These are phyloP conservation scores for Trichonephila inaurata DNA, from an alignment of 1,140 invertebrate genomes.

Conservation along the genomic window DNA sequence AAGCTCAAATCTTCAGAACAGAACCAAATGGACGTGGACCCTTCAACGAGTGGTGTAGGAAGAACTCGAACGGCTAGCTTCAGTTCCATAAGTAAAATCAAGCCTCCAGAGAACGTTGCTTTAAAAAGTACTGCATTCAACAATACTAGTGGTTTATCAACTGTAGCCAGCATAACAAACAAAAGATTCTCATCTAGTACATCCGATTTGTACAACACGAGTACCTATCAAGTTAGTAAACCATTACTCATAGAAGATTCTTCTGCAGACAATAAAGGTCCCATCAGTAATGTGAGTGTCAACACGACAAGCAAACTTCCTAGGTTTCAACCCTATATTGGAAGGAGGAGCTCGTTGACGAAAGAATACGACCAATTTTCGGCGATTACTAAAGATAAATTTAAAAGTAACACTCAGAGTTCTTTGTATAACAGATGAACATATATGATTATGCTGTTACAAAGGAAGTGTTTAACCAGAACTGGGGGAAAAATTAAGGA, in stretches of 20 bases:
- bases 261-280: constrained; percentile 34
- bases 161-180: constrained; percentile 10
- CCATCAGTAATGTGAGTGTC: constrained; percentile 52
- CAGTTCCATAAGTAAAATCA: constrained; percentile 56
- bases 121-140: constrained; percentile 23
- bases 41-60: background rate
- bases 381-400: constrained; percentile 36
- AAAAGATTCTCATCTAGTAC: constrained; percentile 70
- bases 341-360: constrained; percentile 48
- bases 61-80: constrained; percentile 62
- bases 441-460: background rate
- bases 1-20: background rate
- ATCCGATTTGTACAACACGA: constrained; percentile 56
- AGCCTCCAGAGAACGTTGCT: constrained; percentile 37
- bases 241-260: constrained; percentile 54
- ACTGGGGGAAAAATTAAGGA: no score
- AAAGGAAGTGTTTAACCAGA: background rate
- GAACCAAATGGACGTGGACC: background rate
- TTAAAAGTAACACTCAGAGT: constrained; percentile 10
- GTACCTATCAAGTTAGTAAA: background rate
- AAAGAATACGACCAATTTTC: constrained; percentile 58
- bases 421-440: constrained; percentile 53
- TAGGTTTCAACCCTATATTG: constrained; percentile 56
- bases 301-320: constrained; percentile 54
- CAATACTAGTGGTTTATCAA: background rate